phyloP scores from a whole-genome alignment of 2,888 invertebrate species.

The Pristionchus mayeri region DNA sequence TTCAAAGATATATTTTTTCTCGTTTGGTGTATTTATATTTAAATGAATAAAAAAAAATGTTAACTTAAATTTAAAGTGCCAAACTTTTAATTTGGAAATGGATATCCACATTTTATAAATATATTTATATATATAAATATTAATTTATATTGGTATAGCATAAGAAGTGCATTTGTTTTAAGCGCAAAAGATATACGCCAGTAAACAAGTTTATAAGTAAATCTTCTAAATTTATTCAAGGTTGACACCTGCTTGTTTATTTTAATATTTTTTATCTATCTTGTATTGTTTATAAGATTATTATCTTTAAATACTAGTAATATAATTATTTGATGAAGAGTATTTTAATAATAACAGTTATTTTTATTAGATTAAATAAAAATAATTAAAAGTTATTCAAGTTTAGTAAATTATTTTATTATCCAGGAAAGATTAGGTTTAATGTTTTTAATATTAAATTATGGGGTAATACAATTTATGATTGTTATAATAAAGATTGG shows the following conservation, averaged over 20 bases:
- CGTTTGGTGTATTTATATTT: constrained; percentile 67
- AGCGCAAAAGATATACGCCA: constrained; percentile 68
- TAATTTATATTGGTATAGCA: constrained; percentile 66
- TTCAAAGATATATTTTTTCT: constrained; percentile 69
- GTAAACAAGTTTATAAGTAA: constrained; percentile 62
- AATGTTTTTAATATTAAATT: constrained; percentile 58
- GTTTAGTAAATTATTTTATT: constrained; percentile 63
- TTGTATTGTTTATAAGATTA: constrained; percentile 56
- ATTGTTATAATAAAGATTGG: constrained; percentile 61
- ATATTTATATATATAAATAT: constrained; percentile 59
- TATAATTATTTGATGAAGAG: constrained; percentile 60
- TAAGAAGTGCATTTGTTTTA: constrained; percentile 71
- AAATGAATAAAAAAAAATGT: constrained; percentile 62
- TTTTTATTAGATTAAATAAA: constrained; percentile 60
- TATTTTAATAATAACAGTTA: constrained; percentile 61
- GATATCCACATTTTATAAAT: constrained; percentile 66
- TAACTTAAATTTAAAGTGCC: constrained; percentile 68
- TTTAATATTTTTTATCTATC: constrained; percentile 58
- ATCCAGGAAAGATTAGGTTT: constrained; percentile 62
- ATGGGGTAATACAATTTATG: constrained; percentile 59
- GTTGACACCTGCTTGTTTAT: constrained; percentile 65
- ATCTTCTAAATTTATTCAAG: constrained; percentile 69
- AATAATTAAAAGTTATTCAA: constrained; percentile 58
- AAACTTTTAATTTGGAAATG: constrained; percentile 70
- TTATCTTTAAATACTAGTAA: constrained; percentile 53